Evolutionary conservation across 2,888 invertebrate species (phyloP).

Genomic region (Erebia ligea): DNA sequence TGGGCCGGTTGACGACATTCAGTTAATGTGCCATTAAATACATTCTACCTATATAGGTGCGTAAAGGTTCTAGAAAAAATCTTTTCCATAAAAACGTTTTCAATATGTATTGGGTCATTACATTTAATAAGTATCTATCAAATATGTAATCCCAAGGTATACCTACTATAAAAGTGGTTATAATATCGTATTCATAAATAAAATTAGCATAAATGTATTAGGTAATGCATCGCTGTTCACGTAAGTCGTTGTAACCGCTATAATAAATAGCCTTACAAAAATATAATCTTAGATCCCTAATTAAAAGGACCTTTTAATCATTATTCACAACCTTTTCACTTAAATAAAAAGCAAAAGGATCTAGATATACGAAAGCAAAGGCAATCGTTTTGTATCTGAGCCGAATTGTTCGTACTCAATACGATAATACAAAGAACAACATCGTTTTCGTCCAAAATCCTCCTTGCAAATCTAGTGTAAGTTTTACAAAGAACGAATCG

Average conservation of each 20-base stretch:
- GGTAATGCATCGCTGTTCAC: not conserved
- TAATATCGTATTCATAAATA: not conserved
- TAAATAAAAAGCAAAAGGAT: conserved; percentile 5
- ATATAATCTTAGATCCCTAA: too few relatives aligned
- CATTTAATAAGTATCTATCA: too few relatives aligned
- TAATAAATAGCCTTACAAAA: not conserved
- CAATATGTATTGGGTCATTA: too few relatives aligned
- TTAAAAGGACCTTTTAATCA: not conserved
- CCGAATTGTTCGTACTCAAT: conserved; percentile 8
- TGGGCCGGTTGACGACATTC: too few relatives aligned
- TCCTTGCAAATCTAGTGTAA: conserved; percentile 43
- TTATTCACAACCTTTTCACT: not conserved
- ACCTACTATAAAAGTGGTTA: not conserved
- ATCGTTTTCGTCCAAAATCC: conserved; percentile 52
- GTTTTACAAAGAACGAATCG: conserved; percentile 29
- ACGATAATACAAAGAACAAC: conserved; percentile 23
- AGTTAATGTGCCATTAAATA: too few relatives aligned
- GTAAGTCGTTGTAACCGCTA: not conserved
- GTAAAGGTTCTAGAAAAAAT: too few relatives aligned
- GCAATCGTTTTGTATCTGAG: conserved; percentile 16
- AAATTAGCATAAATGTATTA: conserved; percentile 4
- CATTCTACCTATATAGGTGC: too few relatives aligned
- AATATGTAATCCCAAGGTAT: not conserved
- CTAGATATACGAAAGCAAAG: conserved; percentile 1
- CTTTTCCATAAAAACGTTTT: too few relatives aligned